Conservation (phyloP, 2,113 vertebrate species). For the Thinocorus orbignyianus region DNA sequence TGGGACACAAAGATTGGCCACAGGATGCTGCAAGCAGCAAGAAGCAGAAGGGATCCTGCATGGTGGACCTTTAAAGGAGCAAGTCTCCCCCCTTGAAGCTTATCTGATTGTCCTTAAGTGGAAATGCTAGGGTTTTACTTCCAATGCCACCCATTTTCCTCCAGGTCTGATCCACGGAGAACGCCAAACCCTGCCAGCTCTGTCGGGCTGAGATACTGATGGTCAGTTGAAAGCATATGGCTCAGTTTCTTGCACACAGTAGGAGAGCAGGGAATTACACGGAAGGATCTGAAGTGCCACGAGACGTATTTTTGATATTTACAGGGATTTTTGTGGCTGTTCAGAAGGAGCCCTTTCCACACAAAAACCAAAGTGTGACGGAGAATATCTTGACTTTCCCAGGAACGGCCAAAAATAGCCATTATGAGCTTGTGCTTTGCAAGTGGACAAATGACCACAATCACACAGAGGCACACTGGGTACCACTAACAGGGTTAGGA, state of each 20-base stretch:
- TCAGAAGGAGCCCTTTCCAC: background rate
- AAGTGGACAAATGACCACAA: background rate
- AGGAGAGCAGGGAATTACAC: background rate
- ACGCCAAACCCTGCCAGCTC: background rate
- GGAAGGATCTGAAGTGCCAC: background rate
- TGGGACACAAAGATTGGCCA: fast-evolving
- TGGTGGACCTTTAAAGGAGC: background rate
- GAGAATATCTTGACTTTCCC: background rate
- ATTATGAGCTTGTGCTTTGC: background rate
- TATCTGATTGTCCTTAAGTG: background rate
- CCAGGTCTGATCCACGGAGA: background rate
- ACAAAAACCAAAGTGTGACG: background rate
- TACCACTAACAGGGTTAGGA: background rate
- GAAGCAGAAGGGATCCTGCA: background rate
- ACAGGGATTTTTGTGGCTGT: background rate
- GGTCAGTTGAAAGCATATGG: fast-evolving
- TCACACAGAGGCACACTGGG: background rate
- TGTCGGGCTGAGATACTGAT: background rate
- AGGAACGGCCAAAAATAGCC: background rate
- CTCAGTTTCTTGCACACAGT: background rate
- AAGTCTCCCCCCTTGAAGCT: background rate
- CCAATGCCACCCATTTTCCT: background rate
- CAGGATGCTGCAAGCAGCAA: fast-evolving
- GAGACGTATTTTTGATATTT: background rate
- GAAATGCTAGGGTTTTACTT: background rate